These are phyloP conservation scores for Polyergus mexicanus DNA, from an alignment of 1,140 invertebrate species.

Conservation along the genomic window DNA sequence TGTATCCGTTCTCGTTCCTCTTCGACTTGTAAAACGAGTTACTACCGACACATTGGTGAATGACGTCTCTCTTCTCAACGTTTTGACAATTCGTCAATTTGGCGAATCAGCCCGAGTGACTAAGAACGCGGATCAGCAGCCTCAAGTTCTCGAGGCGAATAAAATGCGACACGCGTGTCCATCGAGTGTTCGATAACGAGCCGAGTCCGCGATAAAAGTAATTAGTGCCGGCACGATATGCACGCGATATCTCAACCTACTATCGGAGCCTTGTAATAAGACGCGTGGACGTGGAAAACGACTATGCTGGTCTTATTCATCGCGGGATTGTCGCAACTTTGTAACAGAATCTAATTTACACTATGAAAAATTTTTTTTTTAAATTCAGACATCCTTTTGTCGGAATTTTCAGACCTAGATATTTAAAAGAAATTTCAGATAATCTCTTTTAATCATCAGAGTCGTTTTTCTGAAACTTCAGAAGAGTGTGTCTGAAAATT, in stretches of 20 bases:
- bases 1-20: conserved; percentile 5
- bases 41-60: neutral
- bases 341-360: conserved; percentile 10
- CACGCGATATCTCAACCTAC: neutral
- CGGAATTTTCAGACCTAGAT: too few relatives aligned
- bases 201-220: conserved; percentile 24
- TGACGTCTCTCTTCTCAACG: neutral
- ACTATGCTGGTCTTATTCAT: neutral
- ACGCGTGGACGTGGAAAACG: too few relatives aligned
- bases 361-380: too few relatives aligned
- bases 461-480: too few relatives aligned
- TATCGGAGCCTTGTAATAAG: conserved; percentile 11
- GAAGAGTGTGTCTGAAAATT: too few relatives aligned
- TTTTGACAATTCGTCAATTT: conserved; percentile 2
- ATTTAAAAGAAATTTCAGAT: too few relatives aligned
- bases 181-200: conserved; percentile 7
- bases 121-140: neutral
- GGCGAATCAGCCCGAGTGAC: neutral
- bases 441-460: too few relatives aligned
- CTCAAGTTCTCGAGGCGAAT: neutral
- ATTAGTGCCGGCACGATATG: conserved; percentile 12
- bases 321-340: conserved; percentile 29
- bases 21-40: neutral
- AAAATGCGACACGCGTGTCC: neutral
- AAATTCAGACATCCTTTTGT: too few relatives aligned